Evolutionary conservation across 37 sponge, comb jelly and placozoan species (phyloP), one percentile per base, ranked within the genome.

Genomic region (Dysidea cf. avara): DNA sequence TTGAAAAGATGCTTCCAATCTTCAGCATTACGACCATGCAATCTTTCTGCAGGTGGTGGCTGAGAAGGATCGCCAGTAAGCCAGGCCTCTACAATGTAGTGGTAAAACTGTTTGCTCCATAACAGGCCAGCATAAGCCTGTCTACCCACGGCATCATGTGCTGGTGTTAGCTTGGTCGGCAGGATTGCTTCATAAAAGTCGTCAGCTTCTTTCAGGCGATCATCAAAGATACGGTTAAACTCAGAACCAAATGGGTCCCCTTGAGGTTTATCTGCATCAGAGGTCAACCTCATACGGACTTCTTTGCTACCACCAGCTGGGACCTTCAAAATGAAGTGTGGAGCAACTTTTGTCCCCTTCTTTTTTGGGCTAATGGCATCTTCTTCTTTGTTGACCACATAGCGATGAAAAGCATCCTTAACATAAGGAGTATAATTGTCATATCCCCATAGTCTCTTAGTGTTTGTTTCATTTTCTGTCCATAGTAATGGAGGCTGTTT

Each of bases 51-150:
- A 2, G 87, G 83, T 3, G 48, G 49, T 38, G 79, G 74, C 35
- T 53, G 73, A 16, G 77, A 75, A 1, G 90, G 86, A 53, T 96
- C 96, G 13, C 96, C 96, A 17, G 81, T 61, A 49, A 95, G 70
- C 96, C 96, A 95, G 13, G 93, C 82, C 73, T 96, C 82, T 11
- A 96, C 78, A 33, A 88, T 78, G 71, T 92, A 92, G 73, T 96
- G 93, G 39, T 89, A 96, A 71, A 96, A 96, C 82, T 96, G 96
- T 73, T 96, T 96, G 46, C 86, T 82, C 96, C 96, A 96, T 48
- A 96, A 74, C 26, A 96, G 83, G 64, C 94, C 94, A 14, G 96
- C 96, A 76, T 92, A 96, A 13, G 86, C 77, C 69, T 96, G 96
- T 30, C 93, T 78, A 9, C 87, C 89, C 30, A 96, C 81, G 18